Conservation (phyloP, 1,140 invertebrate genomes). For the Dinoponera quadriceps region DNA sequence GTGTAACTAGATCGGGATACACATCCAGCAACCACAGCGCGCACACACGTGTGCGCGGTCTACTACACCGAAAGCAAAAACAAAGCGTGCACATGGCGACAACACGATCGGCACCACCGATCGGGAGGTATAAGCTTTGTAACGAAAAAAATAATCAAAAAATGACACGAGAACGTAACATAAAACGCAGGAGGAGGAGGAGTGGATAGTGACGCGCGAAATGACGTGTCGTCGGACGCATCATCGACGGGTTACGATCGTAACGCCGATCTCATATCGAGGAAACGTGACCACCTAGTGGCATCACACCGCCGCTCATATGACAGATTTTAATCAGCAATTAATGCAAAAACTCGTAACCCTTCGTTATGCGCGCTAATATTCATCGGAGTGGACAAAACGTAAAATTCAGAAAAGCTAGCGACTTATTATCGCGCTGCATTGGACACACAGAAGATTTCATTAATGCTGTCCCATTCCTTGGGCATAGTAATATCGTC, state of each 20-base stretch:
- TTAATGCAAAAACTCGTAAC: constrained; percentile 20
- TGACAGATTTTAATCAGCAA: background rate
- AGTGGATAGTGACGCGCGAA: constrained; percentile 36
- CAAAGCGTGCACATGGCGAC: constrained; percentile 64
- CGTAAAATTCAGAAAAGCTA: constrained; percentile 1
- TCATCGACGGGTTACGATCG: constrained; percentile 40
- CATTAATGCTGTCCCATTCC: too few relatives aligned
- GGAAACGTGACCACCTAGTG: background rate
- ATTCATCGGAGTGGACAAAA: constrained; percentile 18
- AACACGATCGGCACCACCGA: constrained; percentile 13
- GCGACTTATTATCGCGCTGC: constrained; percentile 2
- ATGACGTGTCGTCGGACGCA: constrained; percentile 29
- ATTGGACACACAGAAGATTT: too few relatives aligned
- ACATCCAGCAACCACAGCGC: constrained; percentile 37
- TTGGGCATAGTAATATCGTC: too few relatives aligned
- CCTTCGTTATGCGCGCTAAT: constrained; percentile 16
- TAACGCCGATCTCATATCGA: background rate
- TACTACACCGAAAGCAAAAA: constrained; percentile 72
- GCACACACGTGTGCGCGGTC: constrained; percentile 1
- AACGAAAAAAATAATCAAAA: constrained; percentile 65
- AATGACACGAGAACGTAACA: constrained; percentile 76
- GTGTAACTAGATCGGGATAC: constrained; percentile 27
- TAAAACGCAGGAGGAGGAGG: constrained; percentile 64
- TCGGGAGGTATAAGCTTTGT: constrained; percentile 14
- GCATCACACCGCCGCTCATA: background rate